phyloP scores from a whole-genome alignment of 2,113 vertebrate genomes.

The Tyrannus savana region DNA sequence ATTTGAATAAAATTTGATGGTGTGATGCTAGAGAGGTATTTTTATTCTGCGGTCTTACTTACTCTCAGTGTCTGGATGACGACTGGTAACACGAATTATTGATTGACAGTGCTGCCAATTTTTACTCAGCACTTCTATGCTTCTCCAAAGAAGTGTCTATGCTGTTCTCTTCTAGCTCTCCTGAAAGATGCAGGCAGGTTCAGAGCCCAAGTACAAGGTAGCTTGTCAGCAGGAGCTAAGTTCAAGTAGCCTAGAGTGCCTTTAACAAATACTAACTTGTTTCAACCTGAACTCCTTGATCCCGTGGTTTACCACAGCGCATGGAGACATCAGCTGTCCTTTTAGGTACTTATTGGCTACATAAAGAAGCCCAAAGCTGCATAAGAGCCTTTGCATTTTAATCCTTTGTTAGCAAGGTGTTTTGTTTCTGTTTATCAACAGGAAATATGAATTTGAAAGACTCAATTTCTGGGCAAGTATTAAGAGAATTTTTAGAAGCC shows the following conservation, averaged over 20 bases:
- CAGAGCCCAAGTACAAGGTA: neutral
- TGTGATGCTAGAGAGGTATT: neutral
- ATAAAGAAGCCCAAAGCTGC: neutral
- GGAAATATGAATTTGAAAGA: neutral
- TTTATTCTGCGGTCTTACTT: neutral
- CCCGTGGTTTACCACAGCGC: fast-evolving
- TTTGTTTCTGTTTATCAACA: neutral
- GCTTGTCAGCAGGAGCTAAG: neutral
- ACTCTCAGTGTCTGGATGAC: neutral
- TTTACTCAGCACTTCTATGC: neutral
- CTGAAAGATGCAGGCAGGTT: neutral
- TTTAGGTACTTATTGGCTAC: neutral
- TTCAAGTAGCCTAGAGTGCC: neutral
- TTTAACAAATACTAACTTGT: neutral
- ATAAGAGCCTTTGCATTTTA: neutral
- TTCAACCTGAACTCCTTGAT: neutral
- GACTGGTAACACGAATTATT: neutral
- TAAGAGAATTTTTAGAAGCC: neutral
- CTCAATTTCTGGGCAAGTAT: neutral
- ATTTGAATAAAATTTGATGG: neutral
- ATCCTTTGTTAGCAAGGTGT: neutral
- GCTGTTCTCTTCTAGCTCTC: neutral
- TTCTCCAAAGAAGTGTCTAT: neutral
- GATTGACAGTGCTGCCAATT: neutral
- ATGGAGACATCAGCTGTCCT: fast-evolving